Conservation (phyloP, 2,888 invertebrate genomes). For the Eupithecia centaureata region DNA sequence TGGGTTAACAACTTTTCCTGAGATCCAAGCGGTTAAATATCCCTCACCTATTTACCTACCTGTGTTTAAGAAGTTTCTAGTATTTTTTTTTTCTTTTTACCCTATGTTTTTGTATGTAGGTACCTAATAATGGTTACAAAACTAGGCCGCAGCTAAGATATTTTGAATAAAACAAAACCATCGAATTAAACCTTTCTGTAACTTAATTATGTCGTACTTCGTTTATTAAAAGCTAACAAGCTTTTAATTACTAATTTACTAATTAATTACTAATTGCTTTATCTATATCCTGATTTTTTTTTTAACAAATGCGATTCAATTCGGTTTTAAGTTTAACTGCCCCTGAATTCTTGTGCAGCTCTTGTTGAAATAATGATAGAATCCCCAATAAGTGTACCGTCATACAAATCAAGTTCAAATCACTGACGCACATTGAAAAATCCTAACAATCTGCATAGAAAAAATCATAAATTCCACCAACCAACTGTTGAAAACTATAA, state of each 20-base stretch:
- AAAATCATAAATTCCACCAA: conserved; percentile 17
- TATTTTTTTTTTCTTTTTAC: background rate
- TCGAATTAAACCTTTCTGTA: conserved; percentile 18
- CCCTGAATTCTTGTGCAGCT: background rate
- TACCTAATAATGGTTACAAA: conserved; percentile 1
- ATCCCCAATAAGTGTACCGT: conserved; percentile 23
- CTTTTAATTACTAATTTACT: no score
- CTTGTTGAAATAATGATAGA: background rate
- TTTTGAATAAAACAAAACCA: conserved; percentile 22
- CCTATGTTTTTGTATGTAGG: background rate
- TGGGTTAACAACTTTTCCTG: background rate
- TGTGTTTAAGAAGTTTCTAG: no score
- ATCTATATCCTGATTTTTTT: no score
- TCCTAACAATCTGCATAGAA: conserved; percentile 31
- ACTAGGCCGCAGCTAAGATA: conserved; percentile 5
- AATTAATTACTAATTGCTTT: no score
- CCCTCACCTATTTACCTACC: background rate
- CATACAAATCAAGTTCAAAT: conserved; percentile 32
- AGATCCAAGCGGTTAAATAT: background rate
- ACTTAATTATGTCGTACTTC: conserved; percentile 19
- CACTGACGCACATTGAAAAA: conserved; percentile 24
- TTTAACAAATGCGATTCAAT: no score
- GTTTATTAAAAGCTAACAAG: no score
- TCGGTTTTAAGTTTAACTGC: no score
- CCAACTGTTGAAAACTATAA: conserved; percentile 25